Conservation (phyloP, 2,888 invertebrate genomes). For the Chrysodeixis includens region DNA sequence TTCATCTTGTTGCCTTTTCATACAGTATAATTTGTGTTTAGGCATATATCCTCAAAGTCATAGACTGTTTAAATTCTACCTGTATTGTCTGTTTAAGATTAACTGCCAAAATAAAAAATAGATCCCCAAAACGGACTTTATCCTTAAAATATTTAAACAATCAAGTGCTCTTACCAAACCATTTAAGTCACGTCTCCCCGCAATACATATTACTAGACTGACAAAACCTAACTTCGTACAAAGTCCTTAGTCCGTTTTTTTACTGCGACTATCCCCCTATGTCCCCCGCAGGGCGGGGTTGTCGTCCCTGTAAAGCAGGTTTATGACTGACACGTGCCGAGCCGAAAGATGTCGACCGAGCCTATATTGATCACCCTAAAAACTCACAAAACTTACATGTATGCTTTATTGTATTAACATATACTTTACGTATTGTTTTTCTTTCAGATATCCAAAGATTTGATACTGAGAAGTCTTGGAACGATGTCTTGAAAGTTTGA, state of each 20-base stretch:
- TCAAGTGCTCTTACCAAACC: conserved; percentile 50
- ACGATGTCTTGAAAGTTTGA: too few species aligned
- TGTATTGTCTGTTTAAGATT: too few species aligned
- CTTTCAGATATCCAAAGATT: neutral
- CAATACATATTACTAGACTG: conserved; percentile 66
- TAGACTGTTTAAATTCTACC: too few species aligned
- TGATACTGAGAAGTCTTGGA: too few species aligned
- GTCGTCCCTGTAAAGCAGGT: conserved; percentile 80
- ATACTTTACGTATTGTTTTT: conserved; percentile 7
- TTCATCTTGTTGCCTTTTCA: too few species aligned
- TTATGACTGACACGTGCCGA: conserved; percentile 85
- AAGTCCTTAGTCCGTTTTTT: conserved; percentile 76
- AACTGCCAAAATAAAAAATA: too few species aligned
- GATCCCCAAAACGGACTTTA: too few species aligned
- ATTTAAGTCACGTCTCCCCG: conserved; percentile 53
- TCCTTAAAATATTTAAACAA: conserved; percentile 36
- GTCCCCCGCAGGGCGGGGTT: conserved; percentile 70
- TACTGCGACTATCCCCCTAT: conserved; percentile 68
- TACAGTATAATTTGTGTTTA: too few species aligned
- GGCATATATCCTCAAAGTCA: too few species aligned
- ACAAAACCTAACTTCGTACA: conserved; percentile 73
- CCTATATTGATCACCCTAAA: conserved; percentile 71
- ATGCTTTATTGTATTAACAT: neutral
- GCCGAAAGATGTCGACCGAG: conserved; percentile 65
- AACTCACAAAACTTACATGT: conserved; percentile 49